Base-by-base conservation (phyloP, 2,797 vertebrate genomes). In the Sebastes flavidus region DNA sequence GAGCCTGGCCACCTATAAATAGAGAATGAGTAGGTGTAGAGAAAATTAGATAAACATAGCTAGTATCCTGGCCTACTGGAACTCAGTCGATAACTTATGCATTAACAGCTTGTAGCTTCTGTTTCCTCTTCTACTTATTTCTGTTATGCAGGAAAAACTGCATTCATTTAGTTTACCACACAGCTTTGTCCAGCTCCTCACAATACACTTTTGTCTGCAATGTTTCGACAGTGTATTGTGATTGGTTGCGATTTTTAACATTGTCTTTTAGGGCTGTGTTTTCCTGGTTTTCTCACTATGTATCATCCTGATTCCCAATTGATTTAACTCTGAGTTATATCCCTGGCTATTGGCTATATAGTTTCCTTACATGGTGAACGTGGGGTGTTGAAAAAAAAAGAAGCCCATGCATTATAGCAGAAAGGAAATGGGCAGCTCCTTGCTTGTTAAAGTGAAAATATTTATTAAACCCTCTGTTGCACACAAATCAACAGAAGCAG, bases 1-100 rank as follows among this genome's bases (percentile, higher is more conserved):
- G 75, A 75, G 34, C 63, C 42, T 42, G 71, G 29, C 36, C 3
- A 3, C 18, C 84, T 92, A 92, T 90, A 92, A 91, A 92, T 88
- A 90, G 77, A 58, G 10, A 67, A 29, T 13, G 52, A 85, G 78
- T 34, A 16, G 8, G 60, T 80, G 69, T 30, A 58, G 78, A 87
- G 80, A 71, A 84, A 89, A 90, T 86, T 60, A 74, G 78, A 86
- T 82, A 63, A 87, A 87, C 73, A 81, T 68, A 69, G 78, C 70
- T 60, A 20, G 30, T 20, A 42, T 72, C 72, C 59, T 78, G n/a
- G n/a, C 30, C n/a, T 22, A 46, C 54, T 69, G 3, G 63, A 61
- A 55, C 25, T 75, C 52, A 46, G 61, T 22, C 24, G 25, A 36
- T 73, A 49, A 49, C 25, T 29, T 72, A 29, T 71, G 49, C 10